phyloP scores from a whole-genome alignment of 2,888 invertebrate genomes.

The Erannis defoliaria region DNA sequence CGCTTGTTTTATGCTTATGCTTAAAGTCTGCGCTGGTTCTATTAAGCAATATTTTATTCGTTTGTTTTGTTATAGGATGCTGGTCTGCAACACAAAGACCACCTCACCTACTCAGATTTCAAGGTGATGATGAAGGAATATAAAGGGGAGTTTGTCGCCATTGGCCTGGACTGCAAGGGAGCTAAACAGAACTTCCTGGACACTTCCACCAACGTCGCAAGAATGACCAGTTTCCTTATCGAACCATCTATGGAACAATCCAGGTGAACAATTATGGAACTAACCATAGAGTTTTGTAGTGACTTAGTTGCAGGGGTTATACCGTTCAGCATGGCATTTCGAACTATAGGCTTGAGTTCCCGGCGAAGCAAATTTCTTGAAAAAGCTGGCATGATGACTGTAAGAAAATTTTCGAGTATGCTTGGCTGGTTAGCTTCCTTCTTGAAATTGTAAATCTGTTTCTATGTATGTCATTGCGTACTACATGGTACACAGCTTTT shows the following conservation, averaged over 20 bases:
- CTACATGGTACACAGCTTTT: too few species aligned
- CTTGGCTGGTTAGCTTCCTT: too few species aligned
- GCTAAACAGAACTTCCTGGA: conserved; percentile 98
- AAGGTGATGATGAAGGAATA: conserved; percentile 99
- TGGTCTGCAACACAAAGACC: conserved; percentile 95
- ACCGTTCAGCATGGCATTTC: too few species aligned
- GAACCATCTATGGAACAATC: conserved; percentile 92
- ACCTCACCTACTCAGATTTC: conserved; percentile 96
- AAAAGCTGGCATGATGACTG: too few species aligned
- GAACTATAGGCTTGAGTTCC: too few species aligned
- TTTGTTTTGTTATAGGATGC: conserved; percentile 88
- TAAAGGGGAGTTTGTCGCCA: conserved; percentile 97
- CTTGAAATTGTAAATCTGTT: too few species aligned
- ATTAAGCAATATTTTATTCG: not conserved
- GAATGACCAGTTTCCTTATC: conserved; percentile 97
- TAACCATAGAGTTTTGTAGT: too few species aligned
- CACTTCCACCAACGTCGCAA: conserved; percentile 97
- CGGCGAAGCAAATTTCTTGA: too few species aligned
- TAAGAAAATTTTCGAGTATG: too few species aligned
- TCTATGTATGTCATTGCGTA: too few species aligned
- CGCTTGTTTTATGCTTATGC: not conserved
- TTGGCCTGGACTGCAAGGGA: conserved; percentile 97
- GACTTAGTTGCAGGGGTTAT: too few species aligned
- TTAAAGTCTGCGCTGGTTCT: not conserved
- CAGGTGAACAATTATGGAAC: too few species aligned